Evolutionary conservation across 2,113 vertebrate species (phyloP).

Genomic region (Oryzias curvinotus): DNA sequence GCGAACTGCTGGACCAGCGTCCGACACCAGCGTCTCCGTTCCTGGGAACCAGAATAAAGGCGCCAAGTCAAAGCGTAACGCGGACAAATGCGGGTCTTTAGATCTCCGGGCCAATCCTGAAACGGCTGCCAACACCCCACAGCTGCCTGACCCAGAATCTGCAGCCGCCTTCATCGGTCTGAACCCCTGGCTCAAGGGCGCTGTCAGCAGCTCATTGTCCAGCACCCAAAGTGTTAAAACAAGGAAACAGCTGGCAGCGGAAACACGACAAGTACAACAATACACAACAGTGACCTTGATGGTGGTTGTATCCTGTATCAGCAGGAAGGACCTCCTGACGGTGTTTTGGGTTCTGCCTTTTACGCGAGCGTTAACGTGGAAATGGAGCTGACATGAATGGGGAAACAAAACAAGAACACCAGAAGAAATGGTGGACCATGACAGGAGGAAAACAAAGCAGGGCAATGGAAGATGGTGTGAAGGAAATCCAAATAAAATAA

Average conservation of each 20-base stretch:
- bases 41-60: slow-evolving; percentile 48
- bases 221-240: slow-evolving; percentile 54
- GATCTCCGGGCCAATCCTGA: slow-evolving; percentile 50
- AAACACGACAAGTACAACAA: slow-evolving; percentile 50
- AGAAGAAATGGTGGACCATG: slow-evolving; percentile 23
- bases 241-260: slow-evolving; percentile 71
- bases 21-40: slow-evolving; percentile 32
- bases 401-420: slow-evolving; percentile 15
- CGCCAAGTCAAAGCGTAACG: slow-evolving; percentile 50
- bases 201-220: slow-evolving; percentile 52
- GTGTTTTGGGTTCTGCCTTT: slow-evolving; percentile 40
- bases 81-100: slow-evolving; percentile 26
- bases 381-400: slow-evolving; percentile 40
- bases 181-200: slow-evolving; percentile 21
- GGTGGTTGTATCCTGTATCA: slow-evolving; percentile 51
- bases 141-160: slow-evolving; percentile 58
- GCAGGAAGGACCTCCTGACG: slow-evolving; percentile 53
- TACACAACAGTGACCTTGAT: slow-evolving; percentile 55
- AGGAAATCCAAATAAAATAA: background rate
- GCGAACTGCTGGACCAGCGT: slow-evolving; percentile 14
- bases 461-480: slow-evolving; percentile 20
- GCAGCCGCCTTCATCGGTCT: slow-evolving; percentile 35
- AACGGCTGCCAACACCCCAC: slow-evolving; percentile 57
- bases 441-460: slow-evolving; percentile 38
- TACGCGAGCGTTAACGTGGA: slow-evolving; percentile 52